A percentile compares a stretch with the other conserved stretches of the same genome.
Evolutionary conservation across 2,113 vertebrate species (phyloP).

Genomic region (Mystacornis crossleyi): DNA sequence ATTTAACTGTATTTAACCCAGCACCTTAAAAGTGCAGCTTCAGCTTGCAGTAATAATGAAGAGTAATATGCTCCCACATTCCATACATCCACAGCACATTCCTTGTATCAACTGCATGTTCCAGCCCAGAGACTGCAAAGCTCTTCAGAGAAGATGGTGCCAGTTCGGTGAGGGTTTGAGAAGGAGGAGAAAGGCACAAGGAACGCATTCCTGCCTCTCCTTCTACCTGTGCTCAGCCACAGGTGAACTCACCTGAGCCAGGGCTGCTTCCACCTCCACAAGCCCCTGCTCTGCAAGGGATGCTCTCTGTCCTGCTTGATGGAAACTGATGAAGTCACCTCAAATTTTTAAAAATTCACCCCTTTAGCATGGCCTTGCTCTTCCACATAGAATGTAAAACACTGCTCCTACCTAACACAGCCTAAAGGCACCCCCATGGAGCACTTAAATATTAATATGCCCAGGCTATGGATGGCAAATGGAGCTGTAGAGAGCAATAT

Average conservation of each 20-base stretch:
- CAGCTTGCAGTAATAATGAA: neutral
- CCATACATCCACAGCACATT: neutral
- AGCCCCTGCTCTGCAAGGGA: neutral
- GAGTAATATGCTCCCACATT: neutral
- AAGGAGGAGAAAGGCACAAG: neutral
- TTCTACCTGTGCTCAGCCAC: neutral
- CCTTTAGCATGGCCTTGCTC: neutral
- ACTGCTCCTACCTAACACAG: neutral
- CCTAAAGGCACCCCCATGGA: neutral
- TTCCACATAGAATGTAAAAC: neutral
- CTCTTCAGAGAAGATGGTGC: neutral
- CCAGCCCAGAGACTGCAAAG: neutral
- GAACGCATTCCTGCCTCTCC: neutral
- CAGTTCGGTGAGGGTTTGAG: neutral
- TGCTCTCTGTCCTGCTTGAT: neutral
- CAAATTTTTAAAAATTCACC: neutral
- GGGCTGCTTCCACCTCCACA: neutral
- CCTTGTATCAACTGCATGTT: neutral
- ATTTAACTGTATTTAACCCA: neutral
- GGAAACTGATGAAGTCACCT: neutral
- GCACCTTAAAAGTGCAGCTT: neutral
- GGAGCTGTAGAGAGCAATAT: neutral
- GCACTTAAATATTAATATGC: neutral
- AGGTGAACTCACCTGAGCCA: neutral
- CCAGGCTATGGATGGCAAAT: neutral